These are phyloP conservation scores for Ailuropoda melanoleuca DNA, from an alignment of 2,113 vertebrate genomes.

Conservation along the genomic window DNA sequence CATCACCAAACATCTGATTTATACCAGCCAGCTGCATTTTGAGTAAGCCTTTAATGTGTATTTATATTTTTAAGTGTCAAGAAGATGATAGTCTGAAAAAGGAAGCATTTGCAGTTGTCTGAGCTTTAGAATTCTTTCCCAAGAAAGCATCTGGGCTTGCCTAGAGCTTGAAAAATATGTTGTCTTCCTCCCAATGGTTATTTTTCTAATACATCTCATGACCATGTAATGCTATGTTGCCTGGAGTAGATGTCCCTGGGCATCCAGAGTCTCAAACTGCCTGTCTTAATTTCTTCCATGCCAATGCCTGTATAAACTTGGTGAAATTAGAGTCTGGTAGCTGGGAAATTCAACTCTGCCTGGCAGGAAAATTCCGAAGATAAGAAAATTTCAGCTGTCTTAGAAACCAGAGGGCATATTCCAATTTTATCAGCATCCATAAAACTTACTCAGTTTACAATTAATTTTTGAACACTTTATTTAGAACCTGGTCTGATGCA, in stretches of 20 bases:
- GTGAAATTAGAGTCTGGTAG: background rate
- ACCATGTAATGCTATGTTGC: background rate
- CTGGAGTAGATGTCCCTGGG: background rate
- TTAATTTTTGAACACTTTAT: background rate
- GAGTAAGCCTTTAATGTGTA: slow-evolving; percentile 53
- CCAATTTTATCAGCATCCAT: background rate
- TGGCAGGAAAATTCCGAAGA: background rate
- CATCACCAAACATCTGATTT: slow-evolving; percentile 58
- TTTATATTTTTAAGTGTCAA: slow-evolving; percentile 66
- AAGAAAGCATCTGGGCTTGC: slow-evolving; percentile 32
- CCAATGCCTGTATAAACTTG: background rate
- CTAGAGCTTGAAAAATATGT: slow-evolving; percentile 36
- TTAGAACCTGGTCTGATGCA: background rate
- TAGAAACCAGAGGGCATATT: background rate
- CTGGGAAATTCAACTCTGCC: background rate
- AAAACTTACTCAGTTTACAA: background rate
- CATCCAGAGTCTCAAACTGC: background rate
- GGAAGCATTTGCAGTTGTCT: slow-evolving; percentile 31
- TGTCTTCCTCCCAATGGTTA: background rate
- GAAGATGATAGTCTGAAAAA: slow-evolving; percentile 34
- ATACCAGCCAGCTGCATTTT: slow-evolving; percentile 56
- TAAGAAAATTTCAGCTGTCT: background rate
- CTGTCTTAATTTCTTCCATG: slow-evolving; percentile 29
- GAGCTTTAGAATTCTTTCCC: slow-evolving; percentile 48
- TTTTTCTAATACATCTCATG: slow-evolving; percentile 3